Evolutionary conservation across 1,140 invertebrate species (phyloP), one percentile per base, ranked within the genome.

Genomic region (Phymastichus coffea): DNA sequence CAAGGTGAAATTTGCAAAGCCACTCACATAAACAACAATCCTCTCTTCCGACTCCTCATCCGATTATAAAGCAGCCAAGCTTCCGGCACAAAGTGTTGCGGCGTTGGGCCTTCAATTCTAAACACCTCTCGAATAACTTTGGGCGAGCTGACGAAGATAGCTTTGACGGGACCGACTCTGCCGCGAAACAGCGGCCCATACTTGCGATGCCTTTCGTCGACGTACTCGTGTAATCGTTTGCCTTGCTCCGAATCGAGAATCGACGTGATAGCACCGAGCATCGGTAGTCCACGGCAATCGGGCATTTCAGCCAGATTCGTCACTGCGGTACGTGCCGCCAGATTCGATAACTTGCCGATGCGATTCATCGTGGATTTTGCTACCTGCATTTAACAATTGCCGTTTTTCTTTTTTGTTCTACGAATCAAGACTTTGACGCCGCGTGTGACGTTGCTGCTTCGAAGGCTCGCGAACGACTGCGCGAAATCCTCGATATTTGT

Each of bases 1-100:
- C n/a, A n/a, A n/a, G n/a, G n/a, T n/a, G n/a, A n/a, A n/a, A n/a
- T n/a, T n/a, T n/a, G n/a, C n/a, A n/a, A n/a, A n/a, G 56, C 41
- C 47, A 52, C 66, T 80, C 82, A 89, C 92, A 94, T 94, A 74
- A 95, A 95, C 69, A 94, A 88, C 9, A 95, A 77, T 15, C 93
- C 93, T 64, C 93, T 83, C 63, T 86, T 80, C 44, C 84, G 86
- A 26, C 84, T 81, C 63, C 88, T 83, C 2, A 85, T 72, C 66
- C 90, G 74, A 69, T 93, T 93, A 67, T 94, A 94, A 12, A 90
- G 71, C 1, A 83, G 72, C 92, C 92, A 95, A 2, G 91, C 82
- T 69, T 93, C 89, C 3, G 92, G 92, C 61, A 94, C 71, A 66
- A 92, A 84, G 76, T 94, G 91, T 44, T 77, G 77, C 0, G 92